Base-by-base conservation (phyloP, 1,140 invertebrate species). In the Drusus annulatus region DNA sequence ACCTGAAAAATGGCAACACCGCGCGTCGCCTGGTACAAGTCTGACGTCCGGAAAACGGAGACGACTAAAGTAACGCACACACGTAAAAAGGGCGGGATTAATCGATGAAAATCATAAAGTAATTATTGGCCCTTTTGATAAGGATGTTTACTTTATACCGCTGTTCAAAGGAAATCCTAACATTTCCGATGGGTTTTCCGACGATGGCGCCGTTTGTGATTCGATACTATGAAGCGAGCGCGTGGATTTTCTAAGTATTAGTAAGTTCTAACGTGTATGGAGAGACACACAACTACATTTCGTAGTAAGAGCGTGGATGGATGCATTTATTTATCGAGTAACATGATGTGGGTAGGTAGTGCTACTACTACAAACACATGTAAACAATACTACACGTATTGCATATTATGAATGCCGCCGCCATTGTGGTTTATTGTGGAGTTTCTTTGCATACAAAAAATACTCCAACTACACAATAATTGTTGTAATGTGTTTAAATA, bases 1-100 rank as follows among this genome's bases (percentile, higher is more conserved):
- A 75, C 71, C 71, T 75, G 71, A 56, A 75, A 71, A 75, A 28
- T 56, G 71, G 71, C 71, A 71, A 71, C 68, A 52, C 16, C 68
- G 68, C 68, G 51, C 68, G 25, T 52, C 68, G 50, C 50, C 17
- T 45, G n/a, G n/a, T 15, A 36, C 25, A n/a, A 65, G 21, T 68
- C n/a, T 31, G 28, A 23, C 19, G 19, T 28, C 25, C 36, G 45
- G 68, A 25, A 52, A 13, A 50, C 21, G 50, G 45, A 13, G 45
- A 51, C 21, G 45, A 21, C 3, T 65, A 31, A 28, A 19, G 45
- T 50, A 21, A 21, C 8, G 23, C 10, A 13, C 36, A 45, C 36
- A 13, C 8, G 10, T 1, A 45, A 45, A 45, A 45, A 45, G 36
- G 36, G 10, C 8, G 36, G 10, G 36, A 45, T 45, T 45, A 8